Evolutionary conservation across 1,140 invertebrate genomes (phyloP).

Genomic region (Littorina saxatilis): DNA sequence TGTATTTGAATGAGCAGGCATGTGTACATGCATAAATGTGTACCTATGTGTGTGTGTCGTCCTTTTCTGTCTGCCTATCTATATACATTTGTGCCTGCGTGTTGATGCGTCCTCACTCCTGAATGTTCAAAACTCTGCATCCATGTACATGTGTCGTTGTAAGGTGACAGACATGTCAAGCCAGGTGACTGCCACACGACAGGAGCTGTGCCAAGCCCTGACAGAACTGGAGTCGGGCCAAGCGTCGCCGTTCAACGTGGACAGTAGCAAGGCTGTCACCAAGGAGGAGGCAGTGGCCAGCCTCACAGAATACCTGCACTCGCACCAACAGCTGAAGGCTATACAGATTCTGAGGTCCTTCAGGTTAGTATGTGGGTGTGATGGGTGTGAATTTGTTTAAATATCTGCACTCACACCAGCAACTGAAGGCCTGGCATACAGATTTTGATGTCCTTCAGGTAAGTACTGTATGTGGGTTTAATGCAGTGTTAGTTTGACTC

Average conservation of each 20-base stretch:
- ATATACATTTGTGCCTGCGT: too few species aligned
- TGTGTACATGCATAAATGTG: too few species aligned
- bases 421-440: slow-evolving; percentile 77
- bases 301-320: slow-evolving; percentile 81
- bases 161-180: slow-evolving; percentile 71
- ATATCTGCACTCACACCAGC: slow-evolving; percentile 58
- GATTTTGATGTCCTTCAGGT: slow-evolving; percentile 78
- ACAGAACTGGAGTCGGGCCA: slow-evolving; percentile 74
- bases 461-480: neutral
- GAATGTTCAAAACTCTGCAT: too few species aligned
- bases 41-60: too few species aligned
- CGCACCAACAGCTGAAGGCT: slow-evolving; percentile 81
- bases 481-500: too few species aligned
- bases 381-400: neutral
- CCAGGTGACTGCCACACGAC: slow-evolving; percentile 69
- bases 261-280: slow-evolving; percentile 68
- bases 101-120: too few species aligned
- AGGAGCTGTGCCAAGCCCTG: slow-evolving; percentile 69
- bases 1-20: too few species aligned
- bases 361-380: slow-evolving; percentile 51
- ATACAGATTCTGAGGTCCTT: slow-evolving; percentile 80
- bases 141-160: too few species aligned
- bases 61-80: too few species aligned
- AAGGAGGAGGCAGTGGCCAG: slow-evolving; percentile 79
- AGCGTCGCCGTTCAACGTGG: slow-evolving; percentile 76